Evolutionary conservation across 1,140 invertebrate species (phyloP), one percentile per base, ranked within the genome.

Genomic region (Papilio polytes): DNA sequence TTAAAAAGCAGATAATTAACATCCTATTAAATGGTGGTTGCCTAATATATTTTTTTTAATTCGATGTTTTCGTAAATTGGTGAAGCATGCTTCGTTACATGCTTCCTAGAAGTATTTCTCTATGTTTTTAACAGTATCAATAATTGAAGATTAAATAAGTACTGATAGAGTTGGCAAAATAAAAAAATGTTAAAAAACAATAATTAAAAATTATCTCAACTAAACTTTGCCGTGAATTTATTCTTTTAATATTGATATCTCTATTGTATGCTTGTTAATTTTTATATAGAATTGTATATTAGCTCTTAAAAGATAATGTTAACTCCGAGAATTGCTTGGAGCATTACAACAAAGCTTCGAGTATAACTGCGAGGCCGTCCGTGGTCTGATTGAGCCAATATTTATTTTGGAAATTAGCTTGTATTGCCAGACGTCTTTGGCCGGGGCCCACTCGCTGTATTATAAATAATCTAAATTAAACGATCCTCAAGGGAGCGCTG

Each of bases 401-500:
- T 95, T 95, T 95, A 94, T 95, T 94, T 94, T 95, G 88, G 87
- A 95, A 95, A 95, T 95, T 95, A 95, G 90, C 91, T 92, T 88
- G 89, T 89, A 90, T 86, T 78, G 85, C 88, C 89, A 83, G 83
- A 82, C 88, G 89, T 89, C 86, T 86, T 91, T 84, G 84, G 81
- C 85, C 84, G 86, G 77, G 56, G 86, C 86, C 85, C 88, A 85
- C 85, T 87, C 82, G 86, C 85, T 82, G 88, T 84, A 85, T 86
- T 90, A 93, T 92, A 93, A 94, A 94, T 93, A 93, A 92, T 92
- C 87, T 86, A 89, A 93, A 93, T 93, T 90, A 87, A 92, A 91
- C 92, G 85, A 87, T 87, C 88, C 92, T 86, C 92, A 10, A 63
- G 86, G 88, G 90, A 87, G 78, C 78, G 76, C 46, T 78, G 78